phyloP scores from a whole-genome alignment of 2,888 invertebrate species.

The Matsumyia berberina region DNA sequence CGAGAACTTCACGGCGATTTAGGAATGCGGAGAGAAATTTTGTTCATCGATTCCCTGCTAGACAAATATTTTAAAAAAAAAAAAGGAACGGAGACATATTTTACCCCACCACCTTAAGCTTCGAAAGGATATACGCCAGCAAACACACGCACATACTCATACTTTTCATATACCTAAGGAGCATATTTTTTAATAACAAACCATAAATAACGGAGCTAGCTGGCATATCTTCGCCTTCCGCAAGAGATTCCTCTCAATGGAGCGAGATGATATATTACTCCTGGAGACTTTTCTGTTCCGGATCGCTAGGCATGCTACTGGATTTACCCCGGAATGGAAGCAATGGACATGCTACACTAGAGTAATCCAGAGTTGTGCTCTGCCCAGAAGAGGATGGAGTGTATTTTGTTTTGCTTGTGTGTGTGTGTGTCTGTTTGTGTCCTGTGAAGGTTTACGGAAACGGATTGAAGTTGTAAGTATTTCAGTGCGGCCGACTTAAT shows the following conservation, averaged over 20 bases:
- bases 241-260: slow-evolving; percentile 73
- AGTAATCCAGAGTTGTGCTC: slow-evolving; percentile 47
- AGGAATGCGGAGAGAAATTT: slow-evolving; percentile 10
- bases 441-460: slow-evolving; percentile 7
- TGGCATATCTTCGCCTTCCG: slow-evolving; percentile 75
- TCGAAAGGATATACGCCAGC: not conserved
- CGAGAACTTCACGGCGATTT: no score
- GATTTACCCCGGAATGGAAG: slow-evolving; percentile 58
- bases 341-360: slow-evolving; percentile 54
- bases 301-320: slow-evolving; percentile 72
- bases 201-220: slow-evolving; percentile 81
- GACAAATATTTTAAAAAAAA: slow-evolving; percentile 4
- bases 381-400: slow-evolving; percentile 32
- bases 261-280: slow-evolving; percentile 73
- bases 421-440: slow-evolving; percentile 19
- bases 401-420: slow-evolving; percentile 37
- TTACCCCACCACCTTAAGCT: not conserved
- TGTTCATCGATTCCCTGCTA: slow-evolving; percentile 23
- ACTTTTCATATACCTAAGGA: slow-evolving; percentile 23
- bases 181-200: slow-evolving; percentile 80
- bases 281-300: slow-evolving; percentile 74
- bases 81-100: not conserved
- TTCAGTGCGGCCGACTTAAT: slow-evolving; percentile 53
- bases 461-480: slow-evolving; percentile 8
- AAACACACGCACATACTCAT: slow-evolving; percentile 26